Percentiles rank a stretch among this genome's conserved stretches.
Conservation (phyloP, 2,113 vertebrate species). For the Plectropomus leopardus region DNA sequence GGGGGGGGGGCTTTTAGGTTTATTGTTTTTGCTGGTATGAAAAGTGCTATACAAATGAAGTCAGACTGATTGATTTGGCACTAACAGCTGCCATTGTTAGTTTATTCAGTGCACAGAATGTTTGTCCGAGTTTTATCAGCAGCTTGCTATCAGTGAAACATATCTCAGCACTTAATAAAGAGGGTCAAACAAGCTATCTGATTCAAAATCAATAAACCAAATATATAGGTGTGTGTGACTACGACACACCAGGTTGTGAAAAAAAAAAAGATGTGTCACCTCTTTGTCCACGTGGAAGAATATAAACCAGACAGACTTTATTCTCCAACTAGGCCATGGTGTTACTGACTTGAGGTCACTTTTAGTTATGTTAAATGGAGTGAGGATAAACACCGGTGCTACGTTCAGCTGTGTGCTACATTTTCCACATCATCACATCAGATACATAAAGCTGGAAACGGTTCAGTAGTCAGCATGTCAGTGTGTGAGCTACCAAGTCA, state of each 20-base stretch:
- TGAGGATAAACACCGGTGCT: constrained; percentile 23
- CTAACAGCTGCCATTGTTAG: too few relatives aligned
- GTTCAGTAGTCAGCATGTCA: constrained; percentile 59
- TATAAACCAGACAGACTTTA: constrained; percentile 1
- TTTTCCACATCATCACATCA: constrained; percentile 70
- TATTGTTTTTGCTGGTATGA: too few relatives aligned
- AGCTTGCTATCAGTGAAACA: neutral
- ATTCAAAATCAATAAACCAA: neutral
- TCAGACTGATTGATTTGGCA: too few relatives aligned
- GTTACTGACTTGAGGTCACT: constrained; percentile 22
- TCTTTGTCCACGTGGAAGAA: constrained; percentile 6
- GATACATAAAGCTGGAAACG: constrained; percentile 47
- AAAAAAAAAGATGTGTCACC: neutral
- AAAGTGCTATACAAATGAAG: too few relatives aligned
- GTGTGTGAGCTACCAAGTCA: constrained; percentile 52
- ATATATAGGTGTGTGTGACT: neutral
- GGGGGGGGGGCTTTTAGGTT: too few relatives aligned
- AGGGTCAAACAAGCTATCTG: neutral
- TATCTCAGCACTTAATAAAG: neutral
- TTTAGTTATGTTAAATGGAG: constrained; percentile 45
- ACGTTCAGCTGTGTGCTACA: constrained; percentile 59
- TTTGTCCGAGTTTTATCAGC: too few relatives aligned
- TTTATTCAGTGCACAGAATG: too few relatives aligned
- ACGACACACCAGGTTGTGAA: neutral
- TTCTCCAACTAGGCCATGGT: constrained; percentile 49